phyloP scores from a whole-genome alignment of 2,113 vertebrate genomes.

The Gymnorhina tibicen region DNA sequence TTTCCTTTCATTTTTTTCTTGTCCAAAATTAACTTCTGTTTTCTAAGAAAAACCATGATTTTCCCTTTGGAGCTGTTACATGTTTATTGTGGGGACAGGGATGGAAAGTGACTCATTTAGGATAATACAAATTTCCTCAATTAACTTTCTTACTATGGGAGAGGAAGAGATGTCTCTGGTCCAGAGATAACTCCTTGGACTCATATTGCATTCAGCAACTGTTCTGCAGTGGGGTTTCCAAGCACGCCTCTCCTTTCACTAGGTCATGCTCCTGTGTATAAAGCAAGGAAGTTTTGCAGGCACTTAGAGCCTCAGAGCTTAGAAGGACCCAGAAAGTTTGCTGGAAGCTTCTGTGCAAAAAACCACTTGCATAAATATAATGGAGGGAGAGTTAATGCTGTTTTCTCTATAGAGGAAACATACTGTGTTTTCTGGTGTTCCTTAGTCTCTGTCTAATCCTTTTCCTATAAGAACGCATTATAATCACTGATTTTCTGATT shows the following conservation, averaged over 20 bases:
- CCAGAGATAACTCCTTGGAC: neutral
- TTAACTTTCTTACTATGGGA: neutral
- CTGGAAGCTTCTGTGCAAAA: neutral
- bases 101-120: neutral
- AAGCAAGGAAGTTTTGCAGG: rapidly evolving
- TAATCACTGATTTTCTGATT: neutral
- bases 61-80: neutral
- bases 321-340: neutral
- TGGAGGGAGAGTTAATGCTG: neutral
- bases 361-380: neutral
- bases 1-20: neutral
- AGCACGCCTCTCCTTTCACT: neutral
- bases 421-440: neutral
- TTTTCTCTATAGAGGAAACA: neutral
- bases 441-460: neutral
- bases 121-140: neutral
- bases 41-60: neutral
- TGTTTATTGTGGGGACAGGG: rapidly evolving
- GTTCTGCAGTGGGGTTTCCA: neutral
- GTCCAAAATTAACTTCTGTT: neutral
- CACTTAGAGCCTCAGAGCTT: neutral
- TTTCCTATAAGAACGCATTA: neutral
- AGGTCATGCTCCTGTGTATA: rapidly evolving
- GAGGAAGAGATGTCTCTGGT: neutral
- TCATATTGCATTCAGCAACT: neutral